Evolutionary conservation across 1,140 invertebrate genomes (phyloP).

Genomic region (Heliconius nattereri): DNA sequence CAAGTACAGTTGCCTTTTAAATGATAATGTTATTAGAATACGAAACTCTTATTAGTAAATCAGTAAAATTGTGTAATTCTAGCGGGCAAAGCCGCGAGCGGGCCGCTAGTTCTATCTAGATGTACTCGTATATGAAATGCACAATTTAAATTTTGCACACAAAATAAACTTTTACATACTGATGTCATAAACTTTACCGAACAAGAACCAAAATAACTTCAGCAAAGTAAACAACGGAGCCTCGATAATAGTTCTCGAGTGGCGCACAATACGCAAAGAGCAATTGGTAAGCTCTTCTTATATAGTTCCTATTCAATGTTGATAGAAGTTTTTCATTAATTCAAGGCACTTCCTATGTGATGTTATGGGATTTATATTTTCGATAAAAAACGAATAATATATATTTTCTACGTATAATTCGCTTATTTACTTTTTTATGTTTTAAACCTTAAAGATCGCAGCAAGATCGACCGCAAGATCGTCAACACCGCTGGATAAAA

Average conservation of each 20-base stretch:
- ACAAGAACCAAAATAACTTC: not conserved
- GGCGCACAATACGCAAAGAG: not conserved
- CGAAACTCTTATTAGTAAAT: too few species aligned
- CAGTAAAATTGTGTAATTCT: too few species aligned
- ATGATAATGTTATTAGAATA: too few species aligned
- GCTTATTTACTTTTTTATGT: too few species aligned
- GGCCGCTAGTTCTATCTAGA: too few species aligned
- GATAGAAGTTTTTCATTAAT: not conserved
- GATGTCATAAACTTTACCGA: not conserved
- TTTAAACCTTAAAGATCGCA: too few species aligned
- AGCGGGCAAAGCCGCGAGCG: too few species aligned
- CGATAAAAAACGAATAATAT: not conserved
- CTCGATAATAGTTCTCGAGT: not conserved
- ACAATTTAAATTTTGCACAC: not conserved
- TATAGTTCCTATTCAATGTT: not conserved
- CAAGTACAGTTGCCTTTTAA: too few species aligned
- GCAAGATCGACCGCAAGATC: too few species aligned
- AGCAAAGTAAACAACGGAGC: not conserved
- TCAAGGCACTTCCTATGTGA: not conserved
- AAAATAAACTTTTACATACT: not conserved
- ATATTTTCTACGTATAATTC: not conserved
- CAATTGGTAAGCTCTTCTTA: not conserved
- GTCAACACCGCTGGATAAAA: too few species aligned
- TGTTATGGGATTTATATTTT: not conserved
- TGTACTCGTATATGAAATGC: too few species aligned